Evolutionary conservation across 2,797 vertebrate genomes (phyloP).

Genomic region (Sebastes melanostomus): DNA sequence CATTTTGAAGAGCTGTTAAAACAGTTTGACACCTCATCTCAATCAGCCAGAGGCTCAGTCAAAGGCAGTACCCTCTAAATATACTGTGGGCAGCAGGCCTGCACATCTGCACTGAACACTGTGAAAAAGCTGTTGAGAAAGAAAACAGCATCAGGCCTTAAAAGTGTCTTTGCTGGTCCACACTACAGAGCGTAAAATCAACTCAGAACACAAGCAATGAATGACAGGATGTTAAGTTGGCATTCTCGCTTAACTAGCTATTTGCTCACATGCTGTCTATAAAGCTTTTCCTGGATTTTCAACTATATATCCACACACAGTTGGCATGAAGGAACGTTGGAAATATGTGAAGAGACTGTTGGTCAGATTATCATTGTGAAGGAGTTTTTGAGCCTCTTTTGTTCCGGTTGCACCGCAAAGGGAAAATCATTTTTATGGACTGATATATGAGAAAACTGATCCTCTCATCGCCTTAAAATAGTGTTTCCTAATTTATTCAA

Average conservation of each 20-base stretch:
- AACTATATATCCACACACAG: not conserved
- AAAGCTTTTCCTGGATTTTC: not conserved
- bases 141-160: not conserved
- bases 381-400: too few species aligned
- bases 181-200: not conserved
- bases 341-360: too few species aligned
- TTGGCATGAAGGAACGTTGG: not conserved
- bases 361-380: too few species aligned
- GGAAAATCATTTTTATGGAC: too few species aligned
- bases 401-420: fast-evolving
- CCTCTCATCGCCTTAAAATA: not conserved
- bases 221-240: too few species aligned
- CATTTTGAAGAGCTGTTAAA: slow-evolving; percentile 32
- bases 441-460: not conserved
- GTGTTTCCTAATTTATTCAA: not conserved
- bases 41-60: not conserved
- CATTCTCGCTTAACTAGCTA: not conserved
- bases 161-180: not conserved
- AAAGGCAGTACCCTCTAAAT: not conserved
- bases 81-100: too few species aligned
- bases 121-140: not conserved
- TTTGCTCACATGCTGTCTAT: not conserved
- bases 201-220: not conserved
- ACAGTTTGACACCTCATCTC: slow-evolving; percentile 47
- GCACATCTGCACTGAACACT: not conserved